These are phyloP conservation scores for Ceratosolen fusciceps DNA, from an alignment of 1,140 invertebrate species.

Conservation along the genomic window DNA sequence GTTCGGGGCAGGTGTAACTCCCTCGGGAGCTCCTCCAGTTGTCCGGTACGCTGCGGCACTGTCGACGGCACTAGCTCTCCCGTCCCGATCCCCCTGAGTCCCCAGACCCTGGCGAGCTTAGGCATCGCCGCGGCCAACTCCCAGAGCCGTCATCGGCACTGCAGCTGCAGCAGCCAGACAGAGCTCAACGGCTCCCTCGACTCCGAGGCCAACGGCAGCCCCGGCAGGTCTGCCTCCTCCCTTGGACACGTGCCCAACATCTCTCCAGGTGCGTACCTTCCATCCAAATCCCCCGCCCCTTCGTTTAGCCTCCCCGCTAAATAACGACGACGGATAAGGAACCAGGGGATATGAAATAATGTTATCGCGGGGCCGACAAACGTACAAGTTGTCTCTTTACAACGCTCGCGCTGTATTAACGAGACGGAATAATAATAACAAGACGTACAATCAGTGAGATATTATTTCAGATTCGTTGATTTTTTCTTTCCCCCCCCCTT, in stretches of 20 bases:
- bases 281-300: too few relatives aligned
- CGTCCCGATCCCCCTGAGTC: slow-evolving; percentile 73
- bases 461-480: not conserved
- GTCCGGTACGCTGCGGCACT: slow-evolving; percentile 46
- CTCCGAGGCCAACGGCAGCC: slow-evolving; percentile 57
- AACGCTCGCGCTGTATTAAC: not conserved
- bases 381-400: too few relatives aligned
- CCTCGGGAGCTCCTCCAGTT: slow-evolving; percentile 59
- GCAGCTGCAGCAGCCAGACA: slow-evolving; percentile 81
- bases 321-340: too few relatives aligned
- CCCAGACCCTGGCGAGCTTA: slow-evolving; percentile 76
- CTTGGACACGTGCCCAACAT: slow-evolving; percentile 55
- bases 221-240: slow-evolving; percentile 61
- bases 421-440: not conserved
- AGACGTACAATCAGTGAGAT: not conserved
- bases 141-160: slow-evolving; percentile 70
- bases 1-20: slow-evolving; percentile 67
- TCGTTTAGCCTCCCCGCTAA: too few relatives aligned
- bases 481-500: too few relatives aligned
- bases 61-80: slow-evolving; percentile 57
- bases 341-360: too few relatives aligned
- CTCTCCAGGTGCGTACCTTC: slow-evolving; percentile 49
- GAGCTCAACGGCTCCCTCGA: slow-evolving; percentile 73
- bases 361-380: too few relatives aligned
- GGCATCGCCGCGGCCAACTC: slow-evolving; percentile 70